Base-by-base conservation (phyloP, 2,797 vertebrate genomes). In the Periparus ater region DNA sequence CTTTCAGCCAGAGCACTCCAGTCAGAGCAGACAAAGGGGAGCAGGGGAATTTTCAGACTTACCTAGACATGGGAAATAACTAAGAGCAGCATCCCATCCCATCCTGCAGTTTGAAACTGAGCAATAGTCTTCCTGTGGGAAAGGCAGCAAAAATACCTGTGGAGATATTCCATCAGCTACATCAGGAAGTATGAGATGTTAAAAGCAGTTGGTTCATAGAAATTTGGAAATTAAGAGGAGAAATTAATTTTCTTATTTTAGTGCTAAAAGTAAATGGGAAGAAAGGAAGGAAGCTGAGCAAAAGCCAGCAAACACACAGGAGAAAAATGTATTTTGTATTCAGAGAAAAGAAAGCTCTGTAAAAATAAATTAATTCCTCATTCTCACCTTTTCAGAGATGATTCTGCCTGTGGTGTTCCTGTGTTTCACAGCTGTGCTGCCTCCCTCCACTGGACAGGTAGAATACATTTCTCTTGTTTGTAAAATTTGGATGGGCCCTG, bases 381-480 rank as follows among this genome's bases (percentile, higher is more conserved):
- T 65, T 81, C 51, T 92, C 44, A 17, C 11, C 21, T 89, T 95
- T 88, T 44, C 91, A 97, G 94, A 61, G 50, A 98, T 98, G 97
- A 62, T 92, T 18, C 60, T 94, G 21, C 27, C 85, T 5, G n/a
- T 44, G 3, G 8, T 81, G 30, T 13, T 96, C 42, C 50, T 97
- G 54, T 91, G 93, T 54, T 73, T 98, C 19, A 18, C 60, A 73
- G 40, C 61, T 75, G 27, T 83, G 29, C 36, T 96, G 26, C 21
- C 85, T 85, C 44, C 26, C 1, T 93, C 74, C 22, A 32, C 30
- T 71, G 89, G 42, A 83, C 1, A 95, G 97, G 97, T 97, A 97
- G 21, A 78, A 54, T 17, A 8, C 13, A 18, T 1, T 10, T 7
- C n/a, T 61, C 34, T 6, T 36, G 26, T 12, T 48, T 7, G 1